A percentile compares a stretch with the other conserved stretches of the same genome.
Evolutionary conservation across 2,797 vertebrate species (phyloP).

Genomic region (Chiloscyllium punctatum): DNA sequence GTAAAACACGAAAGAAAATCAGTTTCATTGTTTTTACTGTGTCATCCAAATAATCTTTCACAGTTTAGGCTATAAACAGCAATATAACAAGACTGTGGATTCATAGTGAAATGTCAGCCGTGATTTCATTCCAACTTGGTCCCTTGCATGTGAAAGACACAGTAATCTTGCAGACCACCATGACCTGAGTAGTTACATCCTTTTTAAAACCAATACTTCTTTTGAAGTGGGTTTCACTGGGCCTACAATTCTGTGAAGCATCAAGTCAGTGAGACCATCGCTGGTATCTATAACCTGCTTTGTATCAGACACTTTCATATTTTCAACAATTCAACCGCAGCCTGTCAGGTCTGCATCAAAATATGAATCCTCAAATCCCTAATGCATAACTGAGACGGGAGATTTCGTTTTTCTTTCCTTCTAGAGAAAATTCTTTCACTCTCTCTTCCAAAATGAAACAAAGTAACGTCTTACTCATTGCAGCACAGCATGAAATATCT

Average conservation of each 20-base stretch:
- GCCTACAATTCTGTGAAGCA: slow-evolving; percentile 42
- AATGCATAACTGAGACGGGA: background rate
- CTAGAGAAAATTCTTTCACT: background rate
- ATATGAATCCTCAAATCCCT: background rate
- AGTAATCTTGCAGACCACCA: slow-evolving; percentile 46
- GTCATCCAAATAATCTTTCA: slow-evolving; percentile 62
- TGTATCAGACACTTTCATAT: background rate
- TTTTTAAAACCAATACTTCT: slow-evolving; percentile 42
- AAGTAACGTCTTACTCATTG: background rate
- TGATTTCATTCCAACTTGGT: slow-evolving; percentile 49
- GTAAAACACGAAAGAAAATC: slow-evolving; percentile 94
- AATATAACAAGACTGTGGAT: slow-evolving; percentile 42
- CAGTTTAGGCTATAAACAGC: slow-evolving; percentile 40
- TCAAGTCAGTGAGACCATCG: slow-evolving; percentile 43
- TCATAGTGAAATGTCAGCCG: slow-evolving; percentile 41
- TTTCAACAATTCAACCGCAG: slow-evolving; percentile 4
- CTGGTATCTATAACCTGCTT: slow-evolving; percentile 42
- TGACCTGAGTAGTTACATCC: slow-evolving; percentile 44
- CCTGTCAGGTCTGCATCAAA: background rate
- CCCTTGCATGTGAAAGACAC: slow-evolving; percentile 52
- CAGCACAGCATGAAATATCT: background rate
- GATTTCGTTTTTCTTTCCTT: background rate
- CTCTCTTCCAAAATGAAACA: background rate
- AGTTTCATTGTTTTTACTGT: slow-evolving; percentile 80
- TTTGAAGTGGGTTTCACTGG: slow-evolving; percentile 49